phyloP scores from a whole-genome alignment of 2,113 vertebrate genomes.

The Dromiciops gliroides region DNA sequence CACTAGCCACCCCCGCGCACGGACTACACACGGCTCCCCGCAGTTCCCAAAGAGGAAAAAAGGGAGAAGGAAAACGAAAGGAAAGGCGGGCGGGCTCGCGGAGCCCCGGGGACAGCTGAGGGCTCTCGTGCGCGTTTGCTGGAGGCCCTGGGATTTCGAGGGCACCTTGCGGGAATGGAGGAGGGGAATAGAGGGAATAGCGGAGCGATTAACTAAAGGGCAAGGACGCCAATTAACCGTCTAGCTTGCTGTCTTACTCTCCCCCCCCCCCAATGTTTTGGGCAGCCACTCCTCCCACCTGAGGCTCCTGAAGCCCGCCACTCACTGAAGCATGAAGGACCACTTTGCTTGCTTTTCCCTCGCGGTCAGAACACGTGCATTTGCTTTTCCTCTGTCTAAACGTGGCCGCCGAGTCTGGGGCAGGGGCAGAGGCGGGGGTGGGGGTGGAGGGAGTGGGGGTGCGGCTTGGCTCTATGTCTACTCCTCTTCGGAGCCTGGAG shows the following conservation, averaged over 20 bases:
- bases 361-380: not conserved
- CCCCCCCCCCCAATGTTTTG: not conserved
- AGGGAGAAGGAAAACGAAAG: not conserved
- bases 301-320: not conserved
- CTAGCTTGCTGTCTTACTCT: not conserved
- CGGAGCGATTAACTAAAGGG: not conserved
- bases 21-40: slow-evolving; percentile 37
- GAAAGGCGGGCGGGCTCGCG: not conserved
- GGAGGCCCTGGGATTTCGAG: not conserved
- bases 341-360: not conserved
- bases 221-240: not conserved
- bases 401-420: not conserved
- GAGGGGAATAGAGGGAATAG: not conserved
- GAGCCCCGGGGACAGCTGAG: not conserved
- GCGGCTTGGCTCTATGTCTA: not conserved
- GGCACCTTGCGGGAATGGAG: not conserved
- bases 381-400: not conserved
- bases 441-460: no score
- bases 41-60: not conserved
- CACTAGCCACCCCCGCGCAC: not conserved
- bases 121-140: not conserved
- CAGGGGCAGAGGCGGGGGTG: not conserved
- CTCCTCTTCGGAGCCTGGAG: not conserved
- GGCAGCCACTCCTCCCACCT: not conserved
- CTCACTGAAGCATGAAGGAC: not conserved